Percentiles rank a stretch among this genome's conserved stretches.
Evolutionary conservation across 2,888 invertebrate genomes (phyloP).

Genomic region (Cataglyphis albicans): DNA sequence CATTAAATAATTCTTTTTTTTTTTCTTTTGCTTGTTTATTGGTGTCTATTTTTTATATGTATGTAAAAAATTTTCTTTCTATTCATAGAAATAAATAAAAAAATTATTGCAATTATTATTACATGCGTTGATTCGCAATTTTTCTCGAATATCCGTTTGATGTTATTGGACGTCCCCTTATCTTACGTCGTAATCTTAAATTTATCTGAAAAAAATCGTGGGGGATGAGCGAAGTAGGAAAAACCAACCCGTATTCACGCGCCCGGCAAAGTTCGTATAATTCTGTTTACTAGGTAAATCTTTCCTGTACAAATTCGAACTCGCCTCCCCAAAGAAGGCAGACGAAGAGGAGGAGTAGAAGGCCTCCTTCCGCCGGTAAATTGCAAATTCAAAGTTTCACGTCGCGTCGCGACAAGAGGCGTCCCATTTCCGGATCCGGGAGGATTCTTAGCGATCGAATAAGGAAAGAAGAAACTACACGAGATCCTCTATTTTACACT

Average conservation of each 20-base stretch:
- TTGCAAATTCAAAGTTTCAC: conserved; percentile 70
- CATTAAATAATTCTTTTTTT: not conserved
- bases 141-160: not conserved
- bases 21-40: not conserved
- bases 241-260: conserved; percentile 39
- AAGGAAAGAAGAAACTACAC: conserved; percentile 42
- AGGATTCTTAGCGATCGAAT: conserved; percentile 40
- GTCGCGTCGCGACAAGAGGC: conserved; percentile 35
- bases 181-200: not conserved
- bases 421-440: conserved; percentile 34
- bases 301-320: conserved; percentile 70
- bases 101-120: not conserved
- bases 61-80: too few species aligned
- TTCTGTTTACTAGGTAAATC: conserved; percentile 76
- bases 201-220: conserved; percentile 45
- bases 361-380: conserved; percentile 59
- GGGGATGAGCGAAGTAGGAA: conserved; percentile 15
- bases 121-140: not conserved
- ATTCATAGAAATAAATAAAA: not conserved
- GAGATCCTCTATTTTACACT: conserved; percentile 24
- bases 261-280: conserved; percentile 66
- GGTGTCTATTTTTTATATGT: not conserved
- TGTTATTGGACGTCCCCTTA: not conserved
- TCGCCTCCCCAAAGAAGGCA: conserved; percentile 61
- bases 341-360: conserved; percentile 32